Base-by-base conservation (phyloP, 2,888 invertebrate genomes). In the Lacanobia wlatinum region DNA sequence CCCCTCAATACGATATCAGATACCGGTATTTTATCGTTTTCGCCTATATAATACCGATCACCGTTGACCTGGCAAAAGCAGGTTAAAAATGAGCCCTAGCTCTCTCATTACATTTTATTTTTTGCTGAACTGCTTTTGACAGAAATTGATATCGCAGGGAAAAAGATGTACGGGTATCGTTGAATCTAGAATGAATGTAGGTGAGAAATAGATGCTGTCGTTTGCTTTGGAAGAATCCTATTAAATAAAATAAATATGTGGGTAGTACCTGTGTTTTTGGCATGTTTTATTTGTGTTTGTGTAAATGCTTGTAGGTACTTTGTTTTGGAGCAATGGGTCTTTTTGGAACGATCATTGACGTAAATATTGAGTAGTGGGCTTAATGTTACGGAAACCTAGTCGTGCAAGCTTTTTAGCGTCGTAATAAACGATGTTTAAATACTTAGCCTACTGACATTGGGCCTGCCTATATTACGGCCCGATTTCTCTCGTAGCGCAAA, bases 81-180 rank as follows among this genome's bases (percentile, higher is more conserved):
- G 74, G 72, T 69, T 78, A 80, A 76, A 76, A 83, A 86, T 83
- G 73, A 73, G 59, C 28, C 69, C 71, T 71, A 78, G 66, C 40
- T 76, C 76, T 76, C 76, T 78, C 83, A 78, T 85, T 83, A 86
- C 67, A 75, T 83, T n/a, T 84, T 69, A 67, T 67, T 80, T 84
- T 80, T 85, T 78, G 58, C 68, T 58, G 58, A 38, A 60, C 76
- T 80, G 73, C 70, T 63, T 73, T 62, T 72, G 76, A 76, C 75
- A 80, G 73, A 72, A 76, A 85, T 76, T 84, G 71, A 84, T 84
- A 77, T 73, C 71, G 64, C 21, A 34, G 40, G 16, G 53, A 46
- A 48, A 58, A 58, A 59, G 63, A 73, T 70, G 62, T 73, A 14
- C 43, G 34, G 9, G 48, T 59, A 46, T 18, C 40, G 9, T 34